Evolutionary conservation across 2,113 vertebrate genomes (phyloP), one percentile per base, ranked within the genome.

Genomic region (Lichenostomus cassidix): DNA sequence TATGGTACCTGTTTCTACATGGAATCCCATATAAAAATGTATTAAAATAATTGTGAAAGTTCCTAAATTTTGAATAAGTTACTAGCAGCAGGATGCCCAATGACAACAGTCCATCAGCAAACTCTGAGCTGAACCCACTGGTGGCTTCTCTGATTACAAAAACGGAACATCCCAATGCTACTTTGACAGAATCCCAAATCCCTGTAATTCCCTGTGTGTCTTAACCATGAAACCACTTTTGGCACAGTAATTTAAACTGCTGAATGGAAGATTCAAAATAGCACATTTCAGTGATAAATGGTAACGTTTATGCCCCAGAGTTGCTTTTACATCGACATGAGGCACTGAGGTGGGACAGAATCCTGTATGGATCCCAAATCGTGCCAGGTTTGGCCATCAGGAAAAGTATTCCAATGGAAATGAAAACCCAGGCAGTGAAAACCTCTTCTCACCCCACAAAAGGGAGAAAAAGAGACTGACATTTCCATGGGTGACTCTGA

Each of bases 351-450:
- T 22, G 31, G 86, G 64, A 52, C 15, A 21, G 63, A 94, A 67
- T 23, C 88, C 94, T 95, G 84, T 80, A 50, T 22, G 76, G 47
- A 83, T 35, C 47, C 71, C 74, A 75, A 92, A 86, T 67, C 60
- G 78, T 75, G 68, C 63, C 86, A 71, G 88, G 17, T 42, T 96
- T 95, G 96, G 95, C 88, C 50, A 56, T 35, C 73, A 49, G 81
- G 50, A 92, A 55, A 49, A 25, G 69, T 74, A 90, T 76, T 93
- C 93, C 85, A 75, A 85, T 88, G 95, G 88, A 97, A 95, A 95
- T 80, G 90, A 95, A 94, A 96, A 73, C 44, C 11, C 29, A 79
- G 79, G 74, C 94, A 21, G 65, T 71, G 91, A 96, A 97, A 97
- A 94, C 63, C 83, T 92, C 89, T 80, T 87, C 95, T 97, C 83